A percentile compares a stretch with the other conserved stretches of the same genome.
phyloP scores from a whole-genome alignment of 2,113 vertebrate species.

The Vulpes lagopus region DNA sequence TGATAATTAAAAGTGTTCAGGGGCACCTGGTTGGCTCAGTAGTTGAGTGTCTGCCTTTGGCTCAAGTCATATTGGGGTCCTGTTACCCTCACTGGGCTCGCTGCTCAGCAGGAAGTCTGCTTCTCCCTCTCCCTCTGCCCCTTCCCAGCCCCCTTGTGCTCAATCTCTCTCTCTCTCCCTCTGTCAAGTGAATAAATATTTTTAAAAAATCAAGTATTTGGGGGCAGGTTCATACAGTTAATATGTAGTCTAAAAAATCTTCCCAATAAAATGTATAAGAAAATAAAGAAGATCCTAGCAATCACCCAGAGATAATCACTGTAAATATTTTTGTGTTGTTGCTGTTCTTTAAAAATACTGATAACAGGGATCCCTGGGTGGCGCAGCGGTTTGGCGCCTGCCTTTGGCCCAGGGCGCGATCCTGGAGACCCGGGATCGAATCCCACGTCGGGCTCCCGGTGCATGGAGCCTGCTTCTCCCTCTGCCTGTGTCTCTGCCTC shows the following conservation, averaged over 20 bases:
- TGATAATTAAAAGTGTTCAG: not conserved
- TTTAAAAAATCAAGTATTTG: not conserved
- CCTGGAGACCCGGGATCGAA: no score
- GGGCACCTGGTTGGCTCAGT: not conserved
- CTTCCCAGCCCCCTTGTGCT: not conserved
- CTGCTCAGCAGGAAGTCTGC: not conserved
- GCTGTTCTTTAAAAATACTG: constrained; percentile 37
- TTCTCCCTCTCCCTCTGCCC: not conserved
- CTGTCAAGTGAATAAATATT: not conserved
- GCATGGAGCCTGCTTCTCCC: no score
- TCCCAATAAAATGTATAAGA: not conserved
- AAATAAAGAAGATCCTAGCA: constrained; percentile 19
- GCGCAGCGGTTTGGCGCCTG: no score
- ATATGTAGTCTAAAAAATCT: not conserved
- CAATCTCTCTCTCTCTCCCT: not conserved
- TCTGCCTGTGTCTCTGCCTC: no score
- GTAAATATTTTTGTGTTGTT: not conserved
- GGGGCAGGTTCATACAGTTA: not conserved
- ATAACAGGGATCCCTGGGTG: no score
- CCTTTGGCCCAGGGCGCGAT: no score
- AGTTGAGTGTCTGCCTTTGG: not conserved
- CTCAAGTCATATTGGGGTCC: not conserved
- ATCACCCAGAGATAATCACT: not conserved
- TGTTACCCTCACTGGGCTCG: not conserved
- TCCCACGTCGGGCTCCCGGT: no score